Base-by-base conservation (phyloP, 2,888 invertebrate species). In the Abrostola triplasia region DNA sequence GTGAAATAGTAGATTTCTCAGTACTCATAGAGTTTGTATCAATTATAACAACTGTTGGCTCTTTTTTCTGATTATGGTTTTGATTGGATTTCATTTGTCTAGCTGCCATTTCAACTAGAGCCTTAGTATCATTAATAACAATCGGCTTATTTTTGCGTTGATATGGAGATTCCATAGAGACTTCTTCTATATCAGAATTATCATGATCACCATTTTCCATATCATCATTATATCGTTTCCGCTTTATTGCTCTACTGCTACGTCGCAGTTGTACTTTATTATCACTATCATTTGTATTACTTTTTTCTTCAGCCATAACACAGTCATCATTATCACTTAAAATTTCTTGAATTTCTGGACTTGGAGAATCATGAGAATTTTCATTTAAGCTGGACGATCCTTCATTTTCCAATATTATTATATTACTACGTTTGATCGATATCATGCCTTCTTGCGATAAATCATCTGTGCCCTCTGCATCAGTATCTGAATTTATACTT, bases 41-140 rank as follows among this genome's bases (percentile, higher is more conserved):
- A 74, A 97, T 97, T 55, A 97, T 97, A 40, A 97, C 97, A 74
- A 97, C 92, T 7, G 97, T 97, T 0, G 97, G 96, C 87, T 97
- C 96, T 81, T 97, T 96, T 84, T 97, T 96, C 54, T 92, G 92
- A 58, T 74, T 80, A 58, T 84, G 82, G 24, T 68, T 75, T 44
- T 82, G 78, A 62, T 77, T 71, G 6, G 78, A 54, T 70, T 85
- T 88, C 61, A 87, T 84, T 70, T 90, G 88, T 80, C 96, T 96
- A 11, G 96, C 95, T 9, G 97, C 96, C 77, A 97, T 96, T 85
- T 97, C 96, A 2, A 96, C 96, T 70, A 97, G 90, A 59, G 96
- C 94, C 86, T 97, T 97, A 0, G 97, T 96, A 81, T 97, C 96
- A 85, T 96, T 97, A 0, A 97, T 96, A 51, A 97, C 96, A 70